Evolutionary conservation across 2,888 invertebrate genomes (phyloP).

Genomic region (Acrocera orbiculus): DNA sequence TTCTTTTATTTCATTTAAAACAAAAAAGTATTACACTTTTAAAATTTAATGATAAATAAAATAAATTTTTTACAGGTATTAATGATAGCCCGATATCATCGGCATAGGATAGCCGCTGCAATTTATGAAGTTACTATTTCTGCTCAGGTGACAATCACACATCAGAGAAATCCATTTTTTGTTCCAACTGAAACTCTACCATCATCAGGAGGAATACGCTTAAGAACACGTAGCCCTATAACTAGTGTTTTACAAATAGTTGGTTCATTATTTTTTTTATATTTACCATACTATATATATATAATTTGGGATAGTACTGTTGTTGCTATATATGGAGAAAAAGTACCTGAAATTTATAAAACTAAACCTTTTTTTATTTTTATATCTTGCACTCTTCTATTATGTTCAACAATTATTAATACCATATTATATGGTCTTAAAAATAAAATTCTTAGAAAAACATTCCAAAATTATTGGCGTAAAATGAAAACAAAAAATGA

Average conservation of each 20-base stretch:
- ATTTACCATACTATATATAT: conserved; percentile 55
- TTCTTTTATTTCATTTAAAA: no score
- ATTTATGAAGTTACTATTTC: conserved; percentile 71
- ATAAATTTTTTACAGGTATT: conserved; percentile 35
- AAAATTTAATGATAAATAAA: no score
- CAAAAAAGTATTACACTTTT: no score
- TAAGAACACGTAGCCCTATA: conserved; percentile 39
- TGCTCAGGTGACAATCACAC: conserved; percentile 68
- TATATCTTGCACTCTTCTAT: conserved; percentile 10
- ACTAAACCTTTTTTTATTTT: conserved; percentile 10
- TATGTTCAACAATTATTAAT: conserved; percentile 51
- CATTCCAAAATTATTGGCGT: conserved; percentile 58
- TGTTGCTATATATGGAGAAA: conserved; percentile 19
- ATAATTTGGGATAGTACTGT: conserved; percentile 46
- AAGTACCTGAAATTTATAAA: conserved; percentile 11
- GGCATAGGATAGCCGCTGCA: conserved; percentile 68
- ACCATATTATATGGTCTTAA: conserved; percentile 62
- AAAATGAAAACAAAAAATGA: conserved; percentile 64
- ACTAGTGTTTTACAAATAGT: conserved; percentile 55
- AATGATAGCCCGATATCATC: conserved; percentile 52
- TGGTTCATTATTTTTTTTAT: conserved; percentile 51
- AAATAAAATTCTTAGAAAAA: conserved; percentile 50
- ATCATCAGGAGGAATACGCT: conserved; percentile 32
- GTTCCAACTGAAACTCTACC: conserved; percentile 47
- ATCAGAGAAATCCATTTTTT: conserved; percentile 62